Percentiles rank a stretch among this genome's conserved stretches.
Evolutionary conservation across 1,140 invertebrate genomes (phyloP).

Genomic region (Lordiphosa clarofinis): DNA sequence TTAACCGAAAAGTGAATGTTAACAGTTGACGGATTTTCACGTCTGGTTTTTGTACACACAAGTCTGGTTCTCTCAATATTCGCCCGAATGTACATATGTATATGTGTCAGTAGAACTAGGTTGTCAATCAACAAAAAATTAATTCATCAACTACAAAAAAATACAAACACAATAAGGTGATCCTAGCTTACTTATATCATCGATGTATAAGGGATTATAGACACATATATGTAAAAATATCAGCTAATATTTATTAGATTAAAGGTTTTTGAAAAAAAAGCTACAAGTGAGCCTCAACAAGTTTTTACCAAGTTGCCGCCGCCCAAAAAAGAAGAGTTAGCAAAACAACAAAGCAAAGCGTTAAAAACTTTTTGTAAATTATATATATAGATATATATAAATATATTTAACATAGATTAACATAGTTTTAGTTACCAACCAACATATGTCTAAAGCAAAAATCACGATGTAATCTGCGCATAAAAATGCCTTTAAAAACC

Average conservation of each 20-base stretch:
- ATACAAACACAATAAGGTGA: constrained; percentile 5
- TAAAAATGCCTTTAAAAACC: constrained; percentile 59
- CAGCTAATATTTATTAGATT: constrained; percentile 11
- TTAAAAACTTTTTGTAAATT: constrained; percentile 36
- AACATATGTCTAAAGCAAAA: constrained; percentile 21
- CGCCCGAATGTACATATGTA: too few relatives aligned
- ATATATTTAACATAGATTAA: constrained; percentile 25
- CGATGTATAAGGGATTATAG: not conserved
- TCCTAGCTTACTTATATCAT: not conserved
- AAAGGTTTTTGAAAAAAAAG: constrained; percentile 11
- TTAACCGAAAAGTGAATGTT: too few relatives aligned
- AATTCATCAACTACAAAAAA: constrained; percentile 11
- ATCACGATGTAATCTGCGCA: constrained; percentile 52
- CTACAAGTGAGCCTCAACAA: not conserved
- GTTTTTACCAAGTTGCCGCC: constrained; percentile 48
- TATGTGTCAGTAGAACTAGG: too few relatives aligned
- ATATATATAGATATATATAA: constrained; percentile 15
- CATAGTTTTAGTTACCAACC: constrained; percentile 6
- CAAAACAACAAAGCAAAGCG: not conserved
- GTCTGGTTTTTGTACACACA: too few relatives aligned
- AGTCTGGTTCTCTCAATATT: too few relatives aligned
- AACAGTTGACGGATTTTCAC: too few relatives aligned
- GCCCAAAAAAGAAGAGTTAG: constrained; percentile 22
- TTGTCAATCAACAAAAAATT: too few relatives aligned
- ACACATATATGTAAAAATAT: not conserved